phyloP scores from a whole-genome alignment of 2,888 invertebrate species.

The Mechanitis mazaeus region DNA sequence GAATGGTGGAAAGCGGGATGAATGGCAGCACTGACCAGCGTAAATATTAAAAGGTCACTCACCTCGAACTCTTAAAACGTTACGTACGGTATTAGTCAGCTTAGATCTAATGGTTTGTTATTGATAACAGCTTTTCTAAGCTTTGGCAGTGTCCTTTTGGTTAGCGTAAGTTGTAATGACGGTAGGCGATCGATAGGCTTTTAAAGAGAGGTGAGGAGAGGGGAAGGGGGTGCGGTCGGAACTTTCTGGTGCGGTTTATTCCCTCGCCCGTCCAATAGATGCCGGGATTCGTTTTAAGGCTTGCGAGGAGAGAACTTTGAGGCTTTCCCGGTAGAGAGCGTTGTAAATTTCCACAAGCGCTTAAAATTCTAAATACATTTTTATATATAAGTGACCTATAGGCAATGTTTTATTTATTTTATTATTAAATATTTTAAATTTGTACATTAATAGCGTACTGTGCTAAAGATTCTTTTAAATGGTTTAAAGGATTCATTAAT shows the following conservation, averaged over 20 bases:
- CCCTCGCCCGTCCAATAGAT: slow-evolving; percentile 54
- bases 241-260: slow-evolving; percentile 35
- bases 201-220: slow-evolving; percentile 35
- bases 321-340: slow-evolving; percentile 34
- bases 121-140: slow-evolving; percentile 44
- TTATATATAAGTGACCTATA: too few species aligned
- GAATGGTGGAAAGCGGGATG: slow-evolving; percentile 28
- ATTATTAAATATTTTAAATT: too few species aligned
- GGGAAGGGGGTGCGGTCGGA: slow-evolving; percentile 36
- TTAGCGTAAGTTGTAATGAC: slow-evolving; percentile 59
- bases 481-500: too few species aligned
- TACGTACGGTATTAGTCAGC: slow-evolving; percentile 22
- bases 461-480: too few species aligned
- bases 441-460: too few species aligned
- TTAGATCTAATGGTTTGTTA: slow-evolving; percentile 50
- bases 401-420: too few species aligned
- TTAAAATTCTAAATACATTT: too few species aligned
- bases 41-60: slow-evolving; percentile 43
- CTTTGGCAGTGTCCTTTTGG: slow-evolving; percentile 53
- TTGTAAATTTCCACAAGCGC: slow-evolving; percentile 16
- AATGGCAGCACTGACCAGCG: slow-evolving; percentile 44
- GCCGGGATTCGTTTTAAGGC: slow-evolving; percentile 42
- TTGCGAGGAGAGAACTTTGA: slow-evolving; percentile 36
- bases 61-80: slow-evolving; percentile 38
- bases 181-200: slow-evolving; percentile 62